Percentiles rank a stretch among this genome's conserved stretches.
Evolutionary conservation across 2,113 vertebrate species (phyloP).

Genomic region (Hemiscyllium ocellatum): DNA sequence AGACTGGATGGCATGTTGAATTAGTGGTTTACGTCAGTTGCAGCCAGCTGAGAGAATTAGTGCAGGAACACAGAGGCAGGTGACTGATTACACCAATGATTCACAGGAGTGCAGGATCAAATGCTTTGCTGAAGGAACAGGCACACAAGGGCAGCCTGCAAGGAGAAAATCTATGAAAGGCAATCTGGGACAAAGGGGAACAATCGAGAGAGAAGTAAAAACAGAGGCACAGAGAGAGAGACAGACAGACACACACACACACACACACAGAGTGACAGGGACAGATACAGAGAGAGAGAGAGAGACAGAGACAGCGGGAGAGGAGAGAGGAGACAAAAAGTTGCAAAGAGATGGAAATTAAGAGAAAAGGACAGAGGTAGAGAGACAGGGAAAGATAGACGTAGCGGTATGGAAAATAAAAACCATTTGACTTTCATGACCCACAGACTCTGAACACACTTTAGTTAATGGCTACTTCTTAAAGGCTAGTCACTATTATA

Average conservation of each 20-base stretch:
- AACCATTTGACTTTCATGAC: background rate
- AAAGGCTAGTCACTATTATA: background rate
- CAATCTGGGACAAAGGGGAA: background rate
- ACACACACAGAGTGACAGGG: too few species aligned
- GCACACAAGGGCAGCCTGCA: background rate
- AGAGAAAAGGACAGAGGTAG: background rate
- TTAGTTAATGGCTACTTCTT: too few species aligned
- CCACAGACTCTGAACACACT: too few species aligned
- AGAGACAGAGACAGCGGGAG: background rate
- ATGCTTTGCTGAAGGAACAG: background rate
- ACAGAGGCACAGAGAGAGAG: background rate
- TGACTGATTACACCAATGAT: slow-evolving; percentile 34
- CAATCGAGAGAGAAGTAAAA: too few species aligned
- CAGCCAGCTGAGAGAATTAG: background rate
- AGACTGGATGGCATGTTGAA: slow-evolving; percentile 4
- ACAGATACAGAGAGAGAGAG: background rate
- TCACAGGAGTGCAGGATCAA: background rate
- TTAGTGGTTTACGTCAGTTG: slow-evolving; percentile 9
- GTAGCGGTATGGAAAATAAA: background rate
- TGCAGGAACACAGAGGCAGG: background rate
- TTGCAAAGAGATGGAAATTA: background rate
- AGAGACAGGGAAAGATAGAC: background rate
- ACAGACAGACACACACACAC: too few species aligned
- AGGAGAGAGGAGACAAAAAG: background rate
- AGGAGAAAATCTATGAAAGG: background rate